A percentile compares a stretch with the other conserved stretches of the same genome.
Evolutionary conservation across 2,113 vertebrate genomes (phyloP).

Genomic region (Chaetorhynchus papuensis): DNA sequence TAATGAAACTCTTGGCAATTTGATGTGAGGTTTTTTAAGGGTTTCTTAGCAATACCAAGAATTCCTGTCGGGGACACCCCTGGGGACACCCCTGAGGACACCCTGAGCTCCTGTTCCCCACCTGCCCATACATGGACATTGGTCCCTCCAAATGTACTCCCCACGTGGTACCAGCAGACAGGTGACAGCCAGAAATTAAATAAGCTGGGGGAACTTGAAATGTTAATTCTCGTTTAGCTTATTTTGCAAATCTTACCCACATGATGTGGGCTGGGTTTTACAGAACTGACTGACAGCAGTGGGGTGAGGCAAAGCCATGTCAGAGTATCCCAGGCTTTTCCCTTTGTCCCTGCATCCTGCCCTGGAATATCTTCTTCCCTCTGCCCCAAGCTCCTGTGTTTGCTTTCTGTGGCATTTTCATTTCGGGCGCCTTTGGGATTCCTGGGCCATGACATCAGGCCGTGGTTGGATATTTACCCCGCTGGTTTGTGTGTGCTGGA

Average conservation of each 20-base stretch:
- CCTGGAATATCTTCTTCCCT: background rate
- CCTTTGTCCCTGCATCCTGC: background rate
- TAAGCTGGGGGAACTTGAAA: accelerated
- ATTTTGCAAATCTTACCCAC: background rate
- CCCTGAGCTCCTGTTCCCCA: background rate
- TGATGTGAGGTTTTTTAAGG: background rate
- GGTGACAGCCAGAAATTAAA: background rate
- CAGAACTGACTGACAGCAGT: background rate
- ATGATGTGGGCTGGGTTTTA: background rate
- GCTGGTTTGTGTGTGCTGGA: background rate
- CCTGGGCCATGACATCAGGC: conserved; percentile 46
- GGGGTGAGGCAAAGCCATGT: background rate
- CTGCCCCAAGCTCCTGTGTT: background rate
- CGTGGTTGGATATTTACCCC: conserved; percentile 18
- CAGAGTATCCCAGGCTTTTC: background rate
- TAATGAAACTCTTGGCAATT: background rate
- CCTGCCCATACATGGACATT: accelerated
- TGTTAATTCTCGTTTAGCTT: background rate
- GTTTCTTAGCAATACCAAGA: background rate
- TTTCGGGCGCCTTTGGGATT: conserved; percentile 8
- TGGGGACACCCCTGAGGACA: background rate
- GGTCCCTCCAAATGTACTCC: background rate
- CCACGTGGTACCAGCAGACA: background rate
- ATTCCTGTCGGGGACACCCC: background rate
- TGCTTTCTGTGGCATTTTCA: conserved; percentile 11